phyloP scores from a whole-genome alignment of 2,797 vertebrate genomes.

The Falco cherrug region DNA sequence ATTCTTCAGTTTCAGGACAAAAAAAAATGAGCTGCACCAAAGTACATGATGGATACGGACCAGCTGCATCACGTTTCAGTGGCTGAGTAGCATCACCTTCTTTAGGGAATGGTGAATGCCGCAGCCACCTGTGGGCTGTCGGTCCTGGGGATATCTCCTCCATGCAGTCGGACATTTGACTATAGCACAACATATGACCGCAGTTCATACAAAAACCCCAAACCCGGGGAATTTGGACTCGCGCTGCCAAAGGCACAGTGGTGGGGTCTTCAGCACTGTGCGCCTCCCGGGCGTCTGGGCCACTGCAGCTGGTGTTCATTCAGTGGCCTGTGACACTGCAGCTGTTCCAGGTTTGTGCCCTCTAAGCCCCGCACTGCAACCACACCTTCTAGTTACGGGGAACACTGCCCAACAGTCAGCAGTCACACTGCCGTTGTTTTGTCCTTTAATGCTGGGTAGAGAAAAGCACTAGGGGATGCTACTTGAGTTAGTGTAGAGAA shows the following conservation, averaged over 20 bases:
- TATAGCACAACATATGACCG: not conserved
- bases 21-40: not conserved
- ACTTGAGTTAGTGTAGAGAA: not conserved
- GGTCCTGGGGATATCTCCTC: not conserved
- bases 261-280: not conserved
- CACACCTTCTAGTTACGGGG: not conserved
- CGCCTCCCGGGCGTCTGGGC: not conserved
- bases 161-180: not conserved
- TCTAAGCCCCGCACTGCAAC: not conserved
- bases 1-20: slow-evolving; percentile 15
- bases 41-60: not conserved
- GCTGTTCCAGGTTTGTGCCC: not conserved
- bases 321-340: rapidly evolving
- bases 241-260: not conserved
- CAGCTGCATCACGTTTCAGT: not conserved
- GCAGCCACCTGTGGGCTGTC: not conserved
- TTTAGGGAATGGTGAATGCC: not conserved
- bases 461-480: not conserved
- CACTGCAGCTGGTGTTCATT: not conserved
- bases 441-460: not conserved
- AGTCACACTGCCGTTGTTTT: not conserved
- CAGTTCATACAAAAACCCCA: not conserved
- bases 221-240: not conserved
- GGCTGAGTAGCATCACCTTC: not conserved
- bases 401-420: not conserved